phyloP scores from a whole-genome alignment of 2,888 invertebrate species.

The Cheilosia urbana region DNA sequence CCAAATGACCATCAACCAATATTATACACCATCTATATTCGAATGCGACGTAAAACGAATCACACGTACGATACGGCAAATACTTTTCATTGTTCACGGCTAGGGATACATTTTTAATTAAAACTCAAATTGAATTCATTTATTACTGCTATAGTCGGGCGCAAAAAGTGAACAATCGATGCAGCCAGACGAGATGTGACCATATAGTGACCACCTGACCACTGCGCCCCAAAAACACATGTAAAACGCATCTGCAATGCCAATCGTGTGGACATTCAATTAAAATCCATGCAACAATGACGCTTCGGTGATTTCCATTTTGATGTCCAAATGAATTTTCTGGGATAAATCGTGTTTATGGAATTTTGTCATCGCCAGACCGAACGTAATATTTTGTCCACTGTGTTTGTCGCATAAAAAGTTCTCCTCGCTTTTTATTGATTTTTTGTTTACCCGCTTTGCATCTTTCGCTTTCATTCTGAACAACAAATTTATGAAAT shows the following conservation, averaged over 20 bases:
- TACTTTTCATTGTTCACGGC: slow-evolving; percentile 18
- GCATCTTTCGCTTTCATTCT: neutral
- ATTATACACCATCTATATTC: neutral
- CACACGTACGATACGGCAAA: slow-evolving; percentile 10
- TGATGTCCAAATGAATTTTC: slow-evolving; percentile 30
- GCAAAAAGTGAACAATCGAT: slow-evolving; percentile 44
- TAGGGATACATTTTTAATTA: slow-evolving; percentile 53
- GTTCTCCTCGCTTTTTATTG: slow-evolving; percentile 11
- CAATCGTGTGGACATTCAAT: slow-evolving; percentile 51
- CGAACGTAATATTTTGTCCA: slow-evolving; percentile 9
- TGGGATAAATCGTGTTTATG: slow-evolving; percentile 1
- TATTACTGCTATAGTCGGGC: slow-evolving; percentile 13
- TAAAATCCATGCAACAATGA: slow-evolving; percentile 48
- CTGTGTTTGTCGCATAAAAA: slow-evolving; percentile 28
- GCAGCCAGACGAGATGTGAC: slow-evolving; percentile 42
- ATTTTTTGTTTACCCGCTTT: slow-evolving; percentile 7
- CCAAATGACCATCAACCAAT: slow-evolving; percentile 4
- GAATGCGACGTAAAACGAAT: slow-evolving; percentile 6
- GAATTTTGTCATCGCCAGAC: slow-evolving; percentile 31
- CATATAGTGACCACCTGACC: slow-evolving; percentile 7
- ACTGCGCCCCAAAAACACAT: slow-evolving; percentile 33
- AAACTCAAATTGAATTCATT: slow-evolving; percentile 58
- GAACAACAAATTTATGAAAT: slow-evolving; percentile 4
- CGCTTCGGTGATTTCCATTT: slow-evolving; percentile 36
- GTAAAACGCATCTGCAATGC: slow-evolving; percentile 55